These are phyloP conservation scores for Mus musculus DNA, from an alignment of 2,113 vertebrate species.

Conservation along the genomic window GRCm39 chr1:149169001-149169500, in stretches of 20 bases:
- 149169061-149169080: neutral
- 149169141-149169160: neutral
- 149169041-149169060: neutral
- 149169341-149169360: conserved; percentile 14
- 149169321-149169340: conserved; percentile 58
- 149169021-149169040: neutral
- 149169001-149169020: neutral
- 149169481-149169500: conserved; percentile 53
- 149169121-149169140: neutral
- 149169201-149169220: neutral
- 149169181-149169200: neutral
- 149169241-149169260: conserved; percentile 37
- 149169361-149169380: neutral
- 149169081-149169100: neutral
- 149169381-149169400: neutral
- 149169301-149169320: conserved; percentile 7
- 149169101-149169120: neutral
- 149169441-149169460: conserved; percentile 35
- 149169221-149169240: neutral
- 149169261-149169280: conserved; percentile 29
- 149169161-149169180: neutral
- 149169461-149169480: conserved; percentile 17
- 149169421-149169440: neutral
- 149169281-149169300: conserved; percentile 64
- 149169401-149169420: conserved; percentile 32